These are phyloP conservation scores for Syndactyla subalaris DNA, from an alignment of 2,797 vertebrate genomes.

Conservation along the genomic window DNA sequence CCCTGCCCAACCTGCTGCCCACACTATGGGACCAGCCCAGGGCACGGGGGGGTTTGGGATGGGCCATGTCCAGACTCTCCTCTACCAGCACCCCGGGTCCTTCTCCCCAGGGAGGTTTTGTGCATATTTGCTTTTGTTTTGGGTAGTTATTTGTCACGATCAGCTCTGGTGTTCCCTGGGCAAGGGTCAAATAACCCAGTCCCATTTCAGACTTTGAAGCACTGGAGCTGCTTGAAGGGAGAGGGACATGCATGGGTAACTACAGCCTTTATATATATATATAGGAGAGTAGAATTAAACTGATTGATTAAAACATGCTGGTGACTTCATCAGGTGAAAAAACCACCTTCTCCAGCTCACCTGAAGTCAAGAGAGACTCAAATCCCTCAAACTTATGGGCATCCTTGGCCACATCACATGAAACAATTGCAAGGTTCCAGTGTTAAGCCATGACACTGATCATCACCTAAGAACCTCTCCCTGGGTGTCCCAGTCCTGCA, in stretches of 20 bases:
- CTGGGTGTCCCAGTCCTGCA: not conserved
- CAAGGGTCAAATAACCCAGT: not conserved
- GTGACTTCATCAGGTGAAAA: not conserved
- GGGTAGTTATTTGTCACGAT: not conserved
- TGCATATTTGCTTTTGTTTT: not conserved
- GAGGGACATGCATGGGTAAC: not conserved
- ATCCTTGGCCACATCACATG: not conserved
- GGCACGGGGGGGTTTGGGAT: not conserved
- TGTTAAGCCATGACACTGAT: not conserved
- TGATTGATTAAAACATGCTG: not conserved
- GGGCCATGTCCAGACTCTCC: not conserved
- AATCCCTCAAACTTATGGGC: not conserved
- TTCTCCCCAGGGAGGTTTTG: not conserved
- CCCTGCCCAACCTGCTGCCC: not conserved
- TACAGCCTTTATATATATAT: not conserved
- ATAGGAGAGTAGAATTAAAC: not conserved
- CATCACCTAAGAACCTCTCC: not conserved
- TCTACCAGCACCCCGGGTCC: not conserved
- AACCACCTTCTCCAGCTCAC: not conserved
- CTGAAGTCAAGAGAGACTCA: not conserved
- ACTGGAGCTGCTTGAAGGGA: not conserved
- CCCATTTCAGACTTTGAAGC: not conserved
- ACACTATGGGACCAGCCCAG: not conserved
- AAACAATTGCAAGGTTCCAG: not conserved
- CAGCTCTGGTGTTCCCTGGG: not conserved